These are phyloP conservation scores for Florisuga fusca DNA, from an alignment of 2,797 vertebrate genomes.

Conservation along the genomic window DNA sequence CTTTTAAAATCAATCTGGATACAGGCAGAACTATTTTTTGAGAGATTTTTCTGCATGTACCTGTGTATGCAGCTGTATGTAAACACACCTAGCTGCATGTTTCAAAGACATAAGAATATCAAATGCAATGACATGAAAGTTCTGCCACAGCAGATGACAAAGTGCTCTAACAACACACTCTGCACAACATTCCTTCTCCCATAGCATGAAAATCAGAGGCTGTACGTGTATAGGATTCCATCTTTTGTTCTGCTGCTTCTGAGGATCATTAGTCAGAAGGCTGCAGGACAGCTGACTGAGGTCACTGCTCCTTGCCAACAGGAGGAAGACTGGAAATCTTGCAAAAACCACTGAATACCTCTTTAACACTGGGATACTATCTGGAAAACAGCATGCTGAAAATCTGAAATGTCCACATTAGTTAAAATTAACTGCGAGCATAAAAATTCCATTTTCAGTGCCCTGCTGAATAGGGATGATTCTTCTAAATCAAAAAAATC, in stretches of 20 bases:
- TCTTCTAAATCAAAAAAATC: background rate
- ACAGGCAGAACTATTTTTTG: background rate
- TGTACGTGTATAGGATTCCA: fast-evolving
- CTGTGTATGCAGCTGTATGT: background rate
- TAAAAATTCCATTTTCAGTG: background rate
- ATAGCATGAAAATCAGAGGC: background rate
- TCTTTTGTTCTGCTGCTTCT: background rate
- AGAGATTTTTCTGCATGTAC: background rate
- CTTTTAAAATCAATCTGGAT: background rate
- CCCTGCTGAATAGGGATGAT: background rate
- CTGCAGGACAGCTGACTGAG: background rate
- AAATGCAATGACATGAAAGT: background rate
- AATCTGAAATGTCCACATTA: background rate
- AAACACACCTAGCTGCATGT: background rate
- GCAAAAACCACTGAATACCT: background rate
- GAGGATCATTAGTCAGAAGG: background rate
- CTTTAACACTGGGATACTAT: conserved; percentile 18
- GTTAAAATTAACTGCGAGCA: background rate
- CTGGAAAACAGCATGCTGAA: background rate
- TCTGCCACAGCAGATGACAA: background rate
- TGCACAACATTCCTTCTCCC: background rate
- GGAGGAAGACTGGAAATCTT: background rate
- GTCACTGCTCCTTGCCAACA: background rate
- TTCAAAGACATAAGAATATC: background rate
- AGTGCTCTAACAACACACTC: background rate